These are phyloP conservation scores for Hippoglossus stenolepis DNA, from an alignment of 2,113 vertebrate species.

Conservation along the genomic window DNA sequence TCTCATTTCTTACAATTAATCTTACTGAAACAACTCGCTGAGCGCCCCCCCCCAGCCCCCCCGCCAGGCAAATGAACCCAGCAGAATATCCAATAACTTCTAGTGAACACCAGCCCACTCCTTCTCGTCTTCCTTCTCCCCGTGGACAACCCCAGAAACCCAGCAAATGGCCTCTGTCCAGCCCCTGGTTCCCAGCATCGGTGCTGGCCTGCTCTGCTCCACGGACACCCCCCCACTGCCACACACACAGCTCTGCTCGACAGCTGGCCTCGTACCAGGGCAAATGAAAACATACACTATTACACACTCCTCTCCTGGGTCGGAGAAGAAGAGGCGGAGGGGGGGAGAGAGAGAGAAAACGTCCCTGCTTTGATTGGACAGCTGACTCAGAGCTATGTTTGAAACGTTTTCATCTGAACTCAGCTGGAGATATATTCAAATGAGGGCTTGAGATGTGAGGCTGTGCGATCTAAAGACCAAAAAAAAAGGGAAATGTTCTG, in stretches of 20 bases:
- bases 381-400: constrained; percentile 73
- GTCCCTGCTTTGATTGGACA: constrained; percentile 74
- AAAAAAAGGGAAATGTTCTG: not conserved
- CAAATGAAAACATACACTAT: constrained; percentile 80
- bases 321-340: not conserved
- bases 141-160: constrained; percentile 70
- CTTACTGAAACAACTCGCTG: constrained; percentile 26
- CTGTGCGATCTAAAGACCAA: not conserved
- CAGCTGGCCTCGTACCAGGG: constrained; percentile 81
- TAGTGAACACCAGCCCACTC: constrained; percentile 21
- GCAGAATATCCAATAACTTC: constrained; percentile 45
- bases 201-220: constrained; percentile 35
- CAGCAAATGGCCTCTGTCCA: constrained; percentile 79
- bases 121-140: constrained; percentile 17
- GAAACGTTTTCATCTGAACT: constrained; percentile 67
- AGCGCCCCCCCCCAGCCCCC: not conserved
- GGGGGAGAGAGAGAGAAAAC: not conserved
- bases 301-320: constrained; percentile 66
- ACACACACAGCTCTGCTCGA: constrained; percentile 81
- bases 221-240: constrained; percentile 47
- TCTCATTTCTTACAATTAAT: constrained; percentile 48
- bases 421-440: constrained; percentile 62
- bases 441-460: constrained; percentile 24
- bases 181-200: constrained; percentile 53
- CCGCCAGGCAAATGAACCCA: constrained; percentile 18